These are phyloP conservation scores for Panagrolaimus sp. DNA, from an alignment of 1,140 invertebrate species.

Conservation along the genomic window DNA sequence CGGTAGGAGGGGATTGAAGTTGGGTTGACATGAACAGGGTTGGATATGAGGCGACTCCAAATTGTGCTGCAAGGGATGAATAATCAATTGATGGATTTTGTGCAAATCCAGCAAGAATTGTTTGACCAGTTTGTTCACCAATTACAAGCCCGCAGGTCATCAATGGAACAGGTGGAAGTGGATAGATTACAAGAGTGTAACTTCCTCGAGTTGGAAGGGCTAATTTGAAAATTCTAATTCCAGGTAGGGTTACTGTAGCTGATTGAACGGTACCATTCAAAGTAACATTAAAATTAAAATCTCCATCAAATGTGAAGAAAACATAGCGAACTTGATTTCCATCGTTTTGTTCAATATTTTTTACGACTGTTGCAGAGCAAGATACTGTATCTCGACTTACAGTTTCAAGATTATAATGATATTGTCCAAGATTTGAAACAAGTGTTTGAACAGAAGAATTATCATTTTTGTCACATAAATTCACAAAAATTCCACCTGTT, in stretches of 20 bases:
- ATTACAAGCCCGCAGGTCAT: neutral
- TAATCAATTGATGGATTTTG: constrained; percentile 5
- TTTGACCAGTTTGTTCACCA: constrained; percentile 1
- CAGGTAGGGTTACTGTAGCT: neutral
- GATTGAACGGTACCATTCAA: neutral
- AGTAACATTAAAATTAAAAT: neutral
- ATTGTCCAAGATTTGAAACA: neutral
- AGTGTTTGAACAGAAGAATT: neutral
- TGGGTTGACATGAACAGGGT: constrained; percentile 8
- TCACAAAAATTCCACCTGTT: constrained; percentile 1
- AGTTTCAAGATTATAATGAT: neutral
- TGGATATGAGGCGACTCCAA: neutral
- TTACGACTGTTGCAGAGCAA: neutral
- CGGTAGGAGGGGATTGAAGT: constrained; percentile 2
- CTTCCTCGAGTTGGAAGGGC: neutral
- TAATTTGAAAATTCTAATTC: neutral
- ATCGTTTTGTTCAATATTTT: neutral
- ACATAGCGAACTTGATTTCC: neutral
- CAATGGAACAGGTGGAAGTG: neutral
- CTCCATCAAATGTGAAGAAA: neutral
- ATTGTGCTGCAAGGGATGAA: neutral
- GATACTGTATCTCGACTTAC: neutral
- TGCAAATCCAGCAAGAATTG: neutral
- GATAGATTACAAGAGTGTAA: neutral
- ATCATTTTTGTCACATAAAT: neutral